Evolutionary conservation across 2,113 vertebrate species (phyloP).

Genomic region (Pitta sordida): DNA sequence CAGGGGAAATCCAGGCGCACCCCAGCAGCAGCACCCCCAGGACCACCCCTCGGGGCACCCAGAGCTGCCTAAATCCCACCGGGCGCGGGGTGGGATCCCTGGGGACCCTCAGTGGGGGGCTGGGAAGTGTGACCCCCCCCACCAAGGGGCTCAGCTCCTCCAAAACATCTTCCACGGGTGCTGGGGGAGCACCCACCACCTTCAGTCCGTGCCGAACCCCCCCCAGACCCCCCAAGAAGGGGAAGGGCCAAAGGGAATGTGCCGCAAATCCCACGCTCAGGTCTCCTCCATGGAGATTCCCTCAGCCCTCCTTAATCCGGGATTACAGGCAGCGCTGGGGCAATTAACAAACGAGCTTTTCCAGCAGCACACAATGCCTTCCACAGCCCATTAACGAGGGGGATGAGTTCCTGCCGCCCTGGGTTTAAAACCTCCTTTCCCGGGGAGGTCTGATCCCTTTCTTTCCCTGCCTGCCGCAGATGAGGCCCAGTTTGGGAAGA

Average conservation of each 20-base stretch:
- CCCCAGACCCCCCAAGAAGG: rapidly evolving
- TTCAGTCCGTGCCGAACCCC: background rate
- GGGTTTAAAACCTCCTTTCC: background rate
- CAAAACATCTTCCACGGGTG: rapidly evolving
- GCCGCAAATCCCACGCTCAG: background rate
- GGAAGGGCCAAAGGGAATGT: background rate
- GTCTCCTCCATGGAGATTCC: background rate
- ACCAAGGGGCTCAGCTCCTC: rapidly evolving
- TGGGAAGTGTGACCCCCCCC: background rate
- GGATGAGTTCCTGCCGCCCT: background rate
- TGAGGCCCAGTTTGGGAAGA: background rate
- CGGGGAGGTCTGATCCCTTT: background rate
- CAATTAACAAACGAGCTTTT: slow-evolving; percentile 35
- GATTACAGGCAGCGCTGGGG: background rate
- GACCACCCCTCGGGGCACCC: rapidly evolving
- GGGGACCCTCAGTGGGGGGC: background rate
- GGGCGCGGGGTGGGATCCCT: rapidly evolving
- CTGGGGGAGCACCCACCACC: rapidly evolving
- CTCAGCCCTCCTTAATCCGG: background rate
- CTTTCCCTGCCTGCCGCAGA: background rate
- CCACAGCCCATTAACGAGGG: background rate
- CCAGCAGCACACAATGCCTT: slow-evolving; percentile 12
- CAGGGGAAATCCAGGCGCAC: rapidly evolving
- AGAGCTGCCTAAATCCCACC: background rate
- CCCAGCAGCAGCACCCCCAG: background rate